Base-by-base conservation (phyloP, 2,888 invertebrate species). In the Idaea biselata region DNA sequence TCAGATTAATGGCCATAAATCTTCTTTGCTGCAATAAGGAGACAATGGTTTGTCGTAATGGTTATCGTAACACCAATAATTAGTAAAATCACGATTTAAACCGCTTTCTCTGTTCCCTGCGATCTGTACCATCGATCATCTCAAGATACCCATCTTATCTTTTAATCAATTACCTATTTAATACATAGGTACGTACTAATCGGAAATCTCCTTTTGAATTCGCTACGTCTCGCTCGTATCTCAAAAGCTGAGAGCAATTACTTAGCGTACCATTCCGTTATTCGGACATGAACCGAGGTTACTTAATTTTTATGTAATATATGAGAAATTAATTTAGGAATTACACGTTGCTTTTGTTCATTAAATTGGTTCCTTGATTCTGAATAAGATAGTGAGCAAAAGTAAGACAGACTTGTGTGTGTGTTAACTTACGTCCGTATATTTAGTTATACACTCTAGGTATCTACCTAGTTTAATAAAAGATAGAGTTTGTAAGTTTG, bases 41-140 rank as follows among this genome's bases (percentile, higher is more conserved):
- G 86, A 87, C 87, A 87, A 79, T 85, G 76, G 81, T 76, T 81
- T 85, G 82, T 86, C 84, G 88, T 83, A 90, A 89, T 79, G 69
- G 69, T 71, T 75, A 84, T 84, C 86, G 87, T 86, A 87, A 90
- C 80, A 79, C 76, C 71, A 83, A 87, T 87, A 89, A 90, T 90
- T 89, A 89, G 84, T 82, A 83, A 85, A 85, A 85, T 85, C 89
- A 90, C 89, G 89, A 90, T 82, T 82, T 88, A 87, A 83, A 78
- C 83, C 80, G 84, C 88, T 91, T 88, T 87, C 84, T 81, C 82
- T 79, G 83, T 84, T 81, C 83, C 83, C 83, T 86, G 84, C 81
- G 83, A 87, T 83, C 77, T 76, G 71, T 73, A 77, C 81, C 84
- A 89, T 90, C 88, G 84, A 86, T 86, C 88, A 88, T 85, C 79